Evolutionary conservation across 2,888 invertebrate genomes (phyloP).

Genomic region (Sialis lutaria): DNA sequence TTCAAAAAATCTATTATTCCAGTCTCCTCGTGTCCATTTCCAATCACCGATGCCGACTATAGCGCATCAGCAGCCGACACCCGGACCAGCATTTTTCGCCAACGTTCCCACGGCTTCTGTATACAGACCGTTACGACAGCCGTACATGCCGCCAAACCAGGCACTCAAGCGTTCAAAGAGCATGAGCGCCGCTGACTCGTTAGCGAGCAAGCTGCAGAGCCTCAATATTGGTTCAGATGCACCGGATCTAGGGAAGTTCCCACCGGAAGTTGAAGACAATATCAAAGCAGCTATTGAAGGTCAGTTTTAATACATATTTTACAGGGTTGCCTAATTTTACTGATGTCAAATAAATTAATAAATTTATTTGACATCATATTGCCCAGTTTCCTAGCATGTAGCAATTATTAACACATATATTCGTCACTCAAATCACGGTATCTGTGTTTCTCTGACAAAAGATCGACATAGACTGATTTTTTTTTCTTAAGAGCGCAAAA

Average conservation of each 20-base stretch:
- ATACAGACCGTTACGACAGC: slow-evolving; percentile 16
- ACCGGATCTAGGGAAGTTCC: slow-evolving; percentile 59
- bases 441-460: too few relatives aligned
- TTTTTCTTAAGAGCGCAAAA: too few relatives aligned
- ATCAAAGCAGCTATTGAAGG: slow-evolving; percentile 60
- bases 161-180: slow-evolving; percentile 67
- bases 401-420: too few relatives aligned
- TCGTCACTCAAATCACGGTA: too few relatives aligned
- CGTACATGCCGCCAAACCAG: slow-evolving; percentile 19
- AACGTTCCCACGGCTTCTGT: slow-evolving; percentile 31
- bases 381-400: too few relatives aligned
- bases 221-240: slow-evolving; percentile 47
- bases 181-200: slow-evolving; percentile 57
- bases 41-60: slow-evolving; percentile 21
- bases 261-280: slow-evolving; percentile 52
- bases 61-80: slow-evolving; percentile 27
- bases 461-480: too few relatives aligned
- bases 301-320: slow-evolving; percentile 15
- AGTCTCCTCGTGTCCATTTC: slow-evolving; percentile 42
- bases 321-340: too few relatives aligned
- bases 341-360: too few relatives aligned
- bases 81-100: slow-evolving; percentile 22
- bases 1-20: slow-evolving; percentile 17
- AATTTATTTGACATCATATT: too few relatives aligned
- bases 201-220: slow-evolving; percentile 47